Evolutionary conservation across 2,113 vertebrate species (phyloP).

Genomic region (Myiozetetes cayanensis): DNA sequence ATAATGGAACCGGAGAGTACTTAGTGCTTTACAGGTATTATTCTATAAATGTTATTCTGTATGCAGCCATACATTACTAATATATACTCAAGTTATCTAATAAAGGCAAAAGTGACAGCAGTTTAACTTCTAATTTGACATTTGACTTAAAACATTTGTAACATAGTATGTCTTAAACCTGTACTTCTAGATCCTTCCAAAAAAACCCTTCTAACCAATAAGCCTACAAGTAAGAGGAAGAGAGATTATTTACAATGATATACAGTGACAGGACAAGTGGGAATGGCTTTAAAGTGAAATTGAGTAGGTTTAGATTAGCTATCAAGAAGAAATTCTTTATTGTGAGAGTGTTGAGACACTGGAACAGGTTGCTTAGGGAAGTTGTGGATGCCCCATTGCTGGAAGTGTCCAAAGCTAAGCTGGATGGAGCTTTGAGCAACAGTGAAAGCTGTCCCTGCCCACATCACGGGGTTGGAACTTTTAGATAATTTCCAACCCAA

Average conservation of each 20-base stretch:
- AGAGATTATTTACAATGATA: neutral
- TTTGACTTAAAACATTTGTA: neutral
- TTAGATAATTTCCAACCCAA: neutral
- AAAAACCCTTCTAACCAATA: neutral
- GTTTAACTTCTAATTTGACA: neutral
- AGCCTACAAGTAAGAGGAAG: neutral
- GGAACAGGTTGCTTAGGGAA: neutral
- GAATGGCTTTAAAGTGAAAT: neutral
- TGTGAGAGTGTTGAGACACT: neutral
- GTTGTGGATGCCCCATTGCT: neutral
- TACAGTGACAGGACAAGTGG: neutral
- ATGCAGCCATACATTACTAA: neutral
- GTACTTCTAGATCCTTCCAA: neutral
- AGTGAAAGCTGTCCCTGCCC: neutral
- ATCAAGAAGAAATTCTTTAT: neutral
- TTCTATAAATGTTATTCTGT: neutral
- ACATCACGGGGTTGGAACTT: neutral
- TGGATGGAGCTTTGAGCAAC: neutral
- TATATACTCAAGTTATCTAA: neutral
- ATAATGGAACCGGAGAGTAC: neutral
- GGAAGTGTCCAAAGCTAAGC: neutral
- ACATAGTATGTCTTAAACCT: neutral
- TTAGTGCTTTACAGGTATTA: neutral
- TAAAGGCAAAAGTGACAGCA: neutral
- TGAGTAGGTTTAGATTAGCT: neutral